Percentiles rank a stretch among this genome's conserved stretches.
phyloP scores from a whole-genome alignment of 2,797 vertebrate species.

The Harpagifer antarcticus region DNA sequence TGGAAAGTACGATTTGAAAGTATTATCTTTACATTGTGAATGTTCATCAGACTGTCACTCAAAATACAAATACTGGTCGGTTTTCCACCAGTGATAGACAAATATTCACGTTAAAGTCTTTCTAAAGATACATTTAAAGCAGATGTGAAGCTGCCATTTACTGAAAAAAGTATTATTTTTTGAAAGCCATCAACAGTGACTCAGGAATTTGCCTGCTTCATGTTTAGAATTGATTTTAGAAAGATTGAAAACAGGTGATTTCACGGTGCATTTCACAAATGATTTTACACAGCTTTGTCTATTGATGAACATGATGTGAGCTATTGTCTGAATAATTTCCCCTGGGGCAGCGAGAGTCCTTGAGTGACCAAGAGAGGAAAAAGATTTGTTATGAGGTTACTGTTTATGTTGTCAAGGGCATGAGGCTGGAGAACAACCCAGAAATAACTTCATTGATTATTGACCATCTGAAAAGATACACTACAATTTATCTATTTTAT shows the following conservation, averaged over 20 bases:
- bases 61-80: conserved; percentile 29
- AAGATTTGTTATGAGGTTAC: conserved; percentile 3
- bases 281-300: not conserved
- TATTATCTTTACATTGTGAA: conserved; percentile 37
- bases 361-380: not conserved
- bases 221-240: not conserved
- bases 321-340: conserved; percentile 4
- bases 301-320: not conserved
- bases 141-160: conserved; percentile 6
- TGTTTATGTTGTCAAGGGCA: not conserved
- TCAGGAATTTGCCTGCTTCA: not conserved
- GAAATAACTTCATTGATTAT: too few species aligned
- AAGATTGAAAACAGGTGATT: conserved; percentile 1
- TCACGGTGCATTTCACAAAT: conserved; percentile 1
- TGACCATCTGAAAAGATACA: too few species aligned
- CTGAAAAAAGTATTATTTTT: not conserved
- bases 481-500: not conserved
- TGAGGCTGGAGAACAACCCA: not conserved
- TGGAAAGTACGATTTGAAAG: conserved; percentile 56
- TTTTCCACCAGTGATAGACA: conserved; percentile 26
- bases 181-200: not conserved
- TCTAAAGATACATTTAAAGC: conserved; percentile 16
- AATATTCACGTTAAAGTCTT: conserved; percentile 2
- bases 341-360: not conserved
- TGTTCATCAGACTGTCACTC: conserved; percentile 53